These are phyloP conservation scores for Macrophya annulata DNA, from an alignment of 2,888 invertebrate species.

Conservation along the genomic window DNA sequence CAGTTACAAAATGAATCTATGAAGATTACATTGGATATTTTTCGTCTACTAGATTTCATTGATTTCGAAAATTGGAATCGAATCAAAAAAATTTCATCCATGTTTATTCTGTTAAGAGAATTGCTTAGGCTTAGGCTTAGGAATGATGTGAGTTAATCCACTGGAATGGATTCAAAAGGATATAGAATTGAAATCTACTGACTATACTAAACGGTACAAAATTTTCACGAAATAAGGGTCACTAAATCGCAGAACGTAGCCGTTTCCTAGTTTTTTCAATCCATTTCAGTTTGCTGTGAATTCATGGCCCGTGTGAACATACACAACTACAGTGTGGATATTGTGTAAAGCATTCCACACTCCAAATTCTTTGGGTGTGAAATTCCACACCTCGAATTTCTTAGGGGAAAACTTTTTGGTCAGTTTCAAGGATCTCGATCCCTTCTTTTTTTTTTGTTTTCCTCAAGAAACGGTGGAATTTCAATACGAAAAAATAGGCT, in stretches of 20 bases:
- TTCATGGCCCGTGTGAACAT: neutral
- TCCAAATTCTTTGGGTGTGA: conserved; percentile 1
- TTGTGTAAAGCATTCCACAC: neutral
- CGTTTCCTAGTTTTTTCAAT: neutral
- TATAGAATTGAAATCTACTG: neutral
- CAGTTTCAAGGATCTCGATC: neutral
- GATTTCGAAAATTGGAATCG: neutral
- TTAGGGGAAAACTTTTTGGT: neutral
- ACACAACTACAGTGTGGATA: too few species aligned
- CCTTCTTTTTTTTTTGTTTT: too few species aligned
- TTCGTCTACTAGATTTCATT: too few species aligned
- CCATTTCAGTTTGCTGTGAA: neutral
- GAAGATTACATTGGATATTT: too few species aligned
- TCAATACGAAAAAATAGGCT: neutral
- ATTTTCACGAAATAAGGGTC: neutral
- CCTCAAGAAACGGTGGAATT: neutral
- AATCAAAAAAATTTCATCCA: too few species aligned
- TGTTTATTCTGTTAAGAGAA: neutral
- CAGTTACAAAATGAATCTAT: too few species aligned
- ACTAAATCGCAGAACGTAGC: neutral
- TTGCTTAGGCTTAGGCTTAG: neutral
- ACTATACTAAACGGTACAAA: neutral
- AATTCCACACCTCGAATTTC: conserved; percentile 5
- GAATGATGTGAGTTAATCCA: too few species aligned
- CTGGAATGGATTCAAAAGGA: neutral